A percentile compares a stretch with the other conserved stretches of the same genome.
Conservation (phyloP, 2,113 vertebrate genomes). For the Clarias macrocephalus region DNA sequence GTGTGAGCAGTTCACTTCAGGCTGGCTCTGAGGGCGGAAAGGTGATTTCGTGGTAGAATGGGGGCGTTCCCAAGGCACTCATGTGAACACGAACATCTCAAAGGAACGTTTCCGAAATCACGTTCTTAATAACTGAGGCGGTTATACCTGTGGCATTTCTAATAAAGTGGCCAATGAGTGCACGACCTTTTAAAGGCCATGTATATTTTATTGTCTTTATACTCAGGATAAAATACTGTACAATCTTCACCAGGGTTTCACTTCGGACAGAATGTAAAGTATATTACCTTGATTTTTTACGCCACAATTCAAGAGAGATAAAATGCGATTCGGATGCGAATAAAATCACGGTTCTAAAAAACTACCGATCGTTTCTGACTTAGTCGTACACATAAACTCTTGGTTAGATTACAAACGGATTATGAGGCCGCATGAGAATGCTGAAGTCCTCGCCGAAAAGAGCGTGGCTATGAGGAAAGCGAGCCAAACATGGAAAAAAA, state of each 20-base stretch:
- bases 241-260: background rate
- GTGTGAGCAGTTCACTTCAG: too few relatives aligned
- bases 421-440: background rate
- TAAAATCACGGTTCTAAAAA: background rate
- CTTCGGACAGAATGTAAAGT: background rate
- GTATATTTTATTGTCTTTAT: background rate
- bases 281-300: background rate
- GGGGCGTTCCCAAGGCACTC: background rate
- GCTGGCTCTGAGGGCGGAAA: background rate
- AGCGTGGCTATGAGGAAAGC: background rate
- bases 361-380: background rate
- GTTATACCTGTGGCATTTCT: background rate
- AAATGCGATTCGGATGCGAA: background rate
- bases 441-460: background rate
- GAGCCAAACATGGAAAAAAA: background rate
- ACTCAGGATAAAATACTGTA: background rate
- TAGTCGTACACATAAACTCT: background rate
- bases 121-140: background rate
- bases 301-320: background rate
- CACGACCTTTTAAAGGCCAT: background rate
- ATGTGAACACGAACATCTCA: background rate
- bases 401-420: background rate
- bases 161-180: background rate
- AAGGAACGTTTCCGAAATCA: background rate
- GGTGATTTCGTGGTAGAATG: background rate